A percentile compares a stretch with the other conserved stretches of the same genome.
phyloP scores from a whole-genome alignment of 2,113 vertebrate genomes.

The Oreotragus oreotragus region DNA sequence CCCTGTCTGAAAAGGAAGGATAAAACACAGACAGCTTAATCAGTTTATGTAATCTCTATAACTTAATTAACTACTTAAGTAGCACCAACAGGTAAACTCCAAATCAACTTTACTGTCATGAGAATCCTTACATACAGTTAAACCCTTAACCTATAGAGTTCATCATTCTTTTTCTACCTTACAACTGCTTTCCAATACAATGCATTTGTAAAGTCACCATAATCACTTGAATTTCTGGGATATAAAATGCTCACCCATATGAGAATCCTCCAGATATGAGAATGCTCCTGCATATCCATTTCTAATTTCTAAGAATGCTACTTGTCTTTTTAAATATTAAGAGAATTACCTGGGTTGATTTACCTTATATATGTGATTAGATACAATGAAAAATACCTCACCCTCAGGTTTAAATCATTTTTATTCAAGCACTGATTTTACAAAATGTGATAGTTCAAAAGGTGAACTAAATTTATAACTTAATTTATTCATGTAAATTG shows the following conservation, averaged over 20 bases:
- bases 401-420: constrained; percentile 25
- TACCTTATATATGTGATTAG: neutral
- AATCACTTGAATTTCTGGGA: neutral
- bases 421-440: constrained; percentile 48
- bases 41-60: neutral
- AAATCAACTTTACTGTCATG: neutral
- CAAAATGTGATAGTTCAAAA: neutral
- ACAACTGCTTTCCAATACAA: neutral
- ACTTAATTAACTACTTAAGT: neutral
- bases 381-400: constrained; percentile 20
- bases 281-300: neutral
- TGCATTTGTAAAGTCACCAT: neutral
- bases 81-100: neutral
- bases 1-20: neutral
- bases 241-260: neutral
- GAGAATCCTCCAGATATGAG: neutral
- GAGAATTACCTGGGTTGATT: neutral
- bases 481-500: constrained; percentile 14
- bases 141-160: neutral
- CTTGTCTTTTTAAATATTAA: neutral
- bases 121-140: neutral
- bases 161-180: neutral
- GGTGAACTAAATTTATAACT: constrained; percentile 5
- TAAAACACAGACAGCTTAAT: neutral
- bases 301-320: neutral